Percentiles rank a stretch among this genome's conserved stretches.
Conservation (phyloP, 1,140 invertebrate species). For the Heliconius eleuchia region DNA sequence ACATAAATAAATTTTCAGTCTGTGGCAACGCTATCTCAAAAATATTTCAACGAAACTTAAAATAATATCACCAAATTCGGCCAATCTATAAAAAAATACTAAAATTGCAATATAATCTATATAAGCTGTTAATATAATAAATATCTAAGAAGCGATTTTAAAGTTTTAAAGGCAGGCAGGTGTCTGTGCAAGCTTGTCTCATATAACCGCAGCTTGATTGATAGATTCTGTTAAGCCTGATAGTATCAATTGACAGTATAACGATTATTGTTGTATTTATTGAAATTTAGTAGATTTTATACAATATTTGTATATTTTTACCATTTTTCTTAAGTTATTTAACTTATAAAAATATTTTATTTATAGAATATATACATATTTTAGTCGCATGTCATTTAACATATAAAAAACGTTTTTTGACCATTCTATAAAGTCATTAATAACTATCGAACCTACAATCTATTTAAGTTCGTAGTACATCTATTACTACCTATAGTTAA, state of each 20-base stretch:
- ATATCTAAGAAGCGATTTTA: neutral
- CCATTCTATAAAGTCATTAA: neutral
- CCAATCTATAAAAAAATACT: neutral
- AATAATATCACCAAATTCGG: too few species aligned
- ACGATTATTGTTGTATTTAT: conserved; percentile 8
- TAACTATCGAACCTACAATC: neutral
- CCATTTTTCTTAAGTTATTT: neutral
- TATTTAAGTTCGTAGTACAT: neutral
- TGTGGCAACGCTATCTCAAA: neutral
- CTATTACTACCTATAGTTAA: neutral
- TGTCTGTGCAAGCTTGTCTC: neutral
- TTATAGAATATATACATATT: neutral
- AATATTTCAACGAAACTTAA: too few species aligned
- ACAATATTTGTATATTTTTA: neutral
- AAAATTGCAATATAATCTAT: neutral
- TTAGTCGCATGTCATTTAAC: neutral
- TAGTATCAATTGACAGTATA: conserved; percentile 7
- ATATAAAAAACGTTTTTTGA: neutral
- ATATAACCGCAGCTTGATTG: conserved; percentile 2
- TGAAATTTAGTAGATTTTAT: conserved; percentile 7
- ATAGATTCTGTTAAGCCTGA: conserved; percentile 3
- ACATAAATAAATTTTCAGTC: neutral
- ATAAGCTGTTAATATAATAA: neutral
- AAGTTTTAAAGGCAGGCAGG: neutral
- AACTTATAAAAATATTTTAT: too few species aligned